phyloP scores from a whole-genome alignment of 2,797 vertebrate genomes.

The Acrossocheilus wenchowensis region DNA sequence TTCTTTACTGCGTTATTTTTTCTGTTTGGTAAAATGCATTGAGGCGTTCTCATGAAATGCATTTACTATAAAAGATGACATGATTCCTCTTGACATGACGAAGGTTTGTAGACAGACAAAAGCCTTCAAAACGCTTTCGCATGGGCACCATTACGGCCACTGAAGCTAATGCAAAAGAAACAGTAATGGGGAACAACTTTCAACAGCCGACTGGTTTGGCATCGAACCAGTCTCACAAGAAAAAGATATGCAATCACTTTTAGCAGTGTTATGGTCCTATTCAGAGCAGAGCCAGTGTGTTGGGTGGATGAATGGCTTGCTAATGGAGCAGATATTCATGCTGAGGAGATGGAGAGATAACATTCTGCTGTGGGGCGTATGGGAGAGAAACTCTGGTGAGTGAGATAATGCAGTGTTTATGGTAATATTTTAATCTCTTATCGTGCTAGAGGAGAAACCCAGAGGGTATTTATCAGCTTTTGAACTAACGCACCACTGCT shows the following conservation, averaged over 20 bases:
- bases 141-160: conserved; percentile 5
- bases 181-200: conserved; percentile 37
- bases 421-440: conserved; percentile 64
- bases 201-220: conserved; percentile 45
- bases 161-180: conserved; percentile 32
- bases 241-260: conserved; percentile 60
- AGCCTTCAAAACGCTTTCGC: conserved; percentile 1
- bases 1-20: not conserved
- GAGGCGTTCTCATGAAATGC: not conserved
- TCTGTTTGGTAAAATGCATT: not conserved
- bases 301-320: conserved; percentile 61
- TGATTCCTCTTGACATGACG: not conserved
- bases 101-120: conserved; percentile 15
- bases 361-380: conserved; percentile 59
- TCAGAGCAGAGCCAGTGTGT: conserved; percentile 58
- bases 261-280: conserved; percentile 56
- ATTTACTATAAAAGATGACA: not conserved
- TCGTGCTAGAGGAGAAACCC: conserved; percentile 55
- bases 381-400: conserved; percentile 55
- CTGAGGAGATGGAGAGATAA: conserved; percentile 64
- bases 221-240: conserved; percentile 46
- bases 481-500: conserved; percentile 60
- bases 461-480: conserved; percentile 63
- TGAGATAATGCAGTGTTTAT: conserved; percentile 61
- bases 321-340: conserved; percentile 64